Base-by-base conservation (phyloP, 2,888 invertebrate genomes). In the Standfussiana lucernea region DNA sequence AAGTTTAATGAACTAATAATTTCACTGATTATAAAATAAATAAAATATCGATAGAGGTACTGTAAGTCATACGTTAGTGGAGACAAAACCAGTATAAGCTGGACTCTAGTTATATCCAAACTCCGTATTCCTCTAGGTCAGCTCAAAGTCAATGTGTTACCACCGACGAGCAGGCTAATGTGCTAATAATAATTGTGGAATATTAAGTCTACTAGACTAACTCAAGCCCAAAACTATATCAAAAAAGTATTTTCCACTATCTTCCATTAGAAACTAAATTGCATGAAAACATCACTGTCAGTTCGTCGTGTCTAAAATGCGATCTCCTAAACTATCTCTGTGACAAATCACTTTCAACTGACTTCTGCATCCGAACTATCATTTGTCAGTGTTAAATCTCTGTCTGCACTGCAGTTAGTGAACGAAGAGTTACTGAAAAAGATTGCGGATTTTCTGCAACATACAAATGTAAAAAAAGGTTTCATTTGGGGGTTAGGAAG, bases 301-400 rank as follows among this genome's bases (percentile, higher is more conserved):
- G n/a, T 42, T 2, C 7, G 8, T 45, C 21, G 7, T 47, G 47
- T 35, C 28, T 24, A 21, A 50, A 45, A 45, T 2, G 2, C 53
- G 8, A 59, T 40, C 40, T 76, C 37, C 15, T n/a, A 32, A 45
- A 11, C 37, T 67, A 10, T n/a, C 37, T 4, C 28, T 15, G 37
- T 45, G 67, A 78, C 56, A 78, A 76, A 40, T 78, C 76, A 47
- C 68, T 59, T n/a, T 21, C 40, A 42, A 50, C n/a, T 28, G 77
- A 50, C 47, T 11, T 28, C 32, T 21, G 37, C 32, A 59, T 40
- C 37, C n/a, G 6, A 15, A 40, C 45, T 78, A 15, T n/a, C 69
- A 28, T 59, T 68, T 47, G 56, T 68, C 69, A 59, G 32, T 47
- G 56, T 77, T 45, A 40, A 53, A 28, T 37, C 6, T 2, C 13